Conservation (phyloP, 2,888 invertebrate species). For the Caenorhabditis becei region DNA sequence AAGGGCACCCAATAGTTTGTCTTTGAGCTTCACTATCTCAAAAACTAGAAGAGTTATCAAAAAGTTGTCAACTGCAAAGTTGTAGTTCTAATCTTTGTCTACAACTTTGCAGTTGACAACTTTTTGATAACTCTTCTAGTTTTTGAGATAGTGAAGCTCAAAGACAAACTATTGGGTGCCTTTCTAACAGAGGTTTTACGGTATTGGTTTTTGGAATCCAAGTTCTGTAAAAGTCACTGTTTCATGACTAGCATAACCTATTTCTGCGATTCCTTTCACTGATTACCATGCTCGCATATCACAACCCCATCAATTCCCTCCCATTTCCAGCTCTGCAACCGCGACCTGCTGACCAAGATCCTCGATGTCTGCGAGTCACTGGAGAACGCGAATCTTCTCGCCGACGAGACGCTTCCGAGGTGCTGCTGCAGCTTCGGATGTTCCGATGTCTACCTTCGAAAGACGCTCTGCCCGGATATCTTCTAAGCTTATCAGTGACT, state of each 20-base stretch:
- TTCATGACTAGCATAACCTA: too few species aligned
- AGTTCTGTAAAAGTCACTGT: too few species aligned
- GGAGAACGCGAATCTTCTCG: neutral
- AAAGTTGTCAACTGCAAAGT: conserved; percentile 6
- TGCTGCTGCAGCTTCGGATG: conserved; percentile 1
- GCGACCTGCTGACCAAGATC: neutral
- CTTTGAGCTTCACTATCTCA: neutral
- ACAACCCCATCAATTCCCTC: neutral
- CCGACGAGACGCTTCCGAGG: neutral
- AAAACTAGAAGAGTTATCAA: neutral
- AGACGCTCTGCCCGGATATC: neutral
- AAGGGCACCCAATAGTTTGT: too few species aligned
- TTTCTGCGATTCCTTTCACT: too few species aligned
- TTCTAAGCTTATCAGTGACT: neutral
- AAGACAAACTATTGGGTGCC: neutral
- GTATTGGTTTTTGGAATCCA: too few species aligned
- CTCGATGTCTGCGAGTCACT: neutral
- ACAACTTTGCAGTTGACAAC: neutral
- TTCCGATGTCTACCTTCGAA: neutral
- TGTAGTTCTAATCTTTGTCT: neutral
- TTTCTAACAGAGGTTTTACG: too few species aligned
- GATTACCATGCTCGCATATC: too few species aligned
- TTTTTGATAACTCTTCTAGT: neutral
- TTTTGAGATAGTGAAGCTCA: neutral
- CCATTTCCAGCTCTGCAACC: conserved; percentile 12